Conservation (phyloP, 1,140 invertebrate species). For the Diorhabda elongata region DNA sequence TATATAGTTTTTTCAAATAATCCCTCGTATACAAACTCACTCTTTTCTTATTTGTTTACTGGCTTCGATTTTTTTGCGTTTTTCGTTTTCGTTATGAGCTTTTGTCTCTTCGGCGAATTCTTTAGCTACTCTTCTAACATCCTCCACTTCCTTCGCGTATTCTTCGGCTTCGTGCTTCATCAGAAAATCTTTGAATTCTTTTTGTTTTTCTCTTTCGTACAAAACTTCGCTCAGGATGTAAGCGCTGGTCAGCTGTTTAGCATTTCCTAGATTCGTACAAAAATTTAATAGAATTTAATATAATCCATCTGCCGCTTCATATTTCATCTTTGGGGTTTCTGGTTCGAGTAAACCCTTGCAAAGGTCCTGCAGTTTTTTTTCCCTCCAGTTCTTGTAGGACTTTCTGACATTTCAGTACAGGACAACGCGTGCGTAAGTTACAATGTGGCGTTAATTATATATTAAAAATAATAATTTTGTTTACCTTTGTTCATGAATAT, state of each 20-base stretch:
- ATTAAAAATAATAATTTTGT: neutral
- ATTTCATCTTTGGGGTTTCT: neutral
- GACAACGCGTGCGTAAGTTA: neutral
- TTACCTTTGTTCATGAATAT: conserved; percentile 27
- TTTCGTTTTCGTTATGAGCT: conserved; percentile 19
- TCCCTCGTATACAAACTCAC: conserved; percentile 8
- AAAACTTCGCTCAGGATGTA: conserved; percentile 33
- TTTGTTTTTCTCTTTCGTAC: conserved; percentile 35
- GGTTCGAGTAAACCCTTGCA: too few species aligned
- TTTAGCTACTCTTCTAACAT: conserved; percentile 21
- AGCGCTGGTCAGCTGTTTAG: conserved; percentile 33
- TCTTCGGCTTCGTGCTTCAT: conserved; percentile 31
- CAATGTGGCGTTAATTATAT: too few species aligned
- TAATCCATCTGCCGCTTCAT: neutral
- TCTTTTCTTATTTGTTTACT: conserved; percentile 22
- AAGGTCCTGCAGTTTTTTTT: too few species aligned
- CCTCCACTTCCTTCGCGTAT: conserved; percentile 23
- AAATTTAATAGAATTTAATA: neutral
- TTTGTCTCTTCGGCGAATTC: conserved; percentile 24
- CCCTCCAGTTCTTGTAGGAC: too few species aligned
- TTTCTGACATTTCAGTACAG: too few species aligned
- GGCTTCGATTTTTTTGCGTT: conserved; percentile 22
- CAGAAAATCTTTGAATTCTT: conserved; percentile 31
- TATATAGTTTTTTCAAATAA: neutral
- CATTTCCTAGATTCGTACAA: conserved; percentile 11